Conservation (phyloP, 2,888 invertebrate species). For the Mystacides longicornis region DNA sequence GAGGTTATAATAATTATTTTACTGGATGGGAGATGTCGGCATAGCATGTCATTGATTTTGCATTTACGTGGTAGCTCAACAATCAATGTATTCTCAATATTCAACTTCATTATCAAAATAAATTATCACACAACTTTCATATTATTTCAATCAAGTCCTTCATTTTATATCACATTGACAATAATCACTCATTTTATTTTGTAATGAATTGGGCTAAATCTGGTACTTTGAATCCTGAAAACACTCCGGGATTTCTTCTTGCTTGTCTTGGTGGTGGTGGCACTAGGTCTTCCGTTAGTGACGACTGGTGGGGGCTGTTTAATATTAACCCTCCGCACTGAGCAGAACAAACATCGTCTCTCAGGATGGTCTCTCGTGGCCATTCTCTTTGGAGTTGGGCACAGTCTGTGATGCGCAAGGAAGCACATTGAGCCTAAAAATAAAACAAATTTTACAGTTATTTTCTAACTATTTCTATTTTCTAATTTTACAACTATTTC, state of each 20-base stretch:
- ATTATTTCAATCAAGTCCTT: too few relatives aligned
- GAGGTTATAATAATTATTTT: not conserved
- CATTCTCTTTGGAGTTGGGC: conserved; percentile 74
- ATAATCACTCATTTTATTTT: conserved; percentile 35
- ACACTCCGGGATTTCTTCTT: conserved; percentile 37
- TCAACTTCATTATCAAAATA: not conserved
- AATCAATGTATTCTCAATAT: not conserved
- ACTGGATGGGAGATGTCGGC: not conserved
- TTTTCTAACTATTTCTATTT: too few relatives aligned
- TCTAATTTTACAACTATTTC: too few relatives aligned
- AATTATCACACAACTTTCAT: conserved; percentile 2
- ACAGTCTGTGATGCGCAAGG: conserved; percentile 81
- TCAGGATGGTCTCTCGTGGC: conserved; percentile 70
- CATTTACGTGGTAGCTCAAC: not conserved
- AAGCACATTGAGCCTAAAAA: conserved; percentile 79
- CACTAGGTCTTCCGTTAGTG: conserved; percentile 28
- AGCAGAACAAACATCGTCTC: conserved; percentile 84
- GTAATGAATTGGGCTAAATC: conserved; percentile 67
- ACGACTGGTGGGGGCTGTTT: conserved; percentile 29
- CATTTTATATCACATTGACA: not conserved
- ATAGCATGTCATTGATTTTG: not conserved
- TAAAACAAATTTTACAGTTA: too few relatives aligned
- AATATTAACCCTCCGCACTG: conserved; percentile 74
- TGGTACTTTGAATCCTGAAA: conserved; percentile 65
- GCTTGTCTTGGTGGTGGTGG: conserved; percentile 37